A percentile compares a stretch with the other conserved stretches of the same genome.
phyloP scores from a whole-genome alignment of 2,888 invertebrate genomes.

The Dromius quadrimaculatus region DNA sequence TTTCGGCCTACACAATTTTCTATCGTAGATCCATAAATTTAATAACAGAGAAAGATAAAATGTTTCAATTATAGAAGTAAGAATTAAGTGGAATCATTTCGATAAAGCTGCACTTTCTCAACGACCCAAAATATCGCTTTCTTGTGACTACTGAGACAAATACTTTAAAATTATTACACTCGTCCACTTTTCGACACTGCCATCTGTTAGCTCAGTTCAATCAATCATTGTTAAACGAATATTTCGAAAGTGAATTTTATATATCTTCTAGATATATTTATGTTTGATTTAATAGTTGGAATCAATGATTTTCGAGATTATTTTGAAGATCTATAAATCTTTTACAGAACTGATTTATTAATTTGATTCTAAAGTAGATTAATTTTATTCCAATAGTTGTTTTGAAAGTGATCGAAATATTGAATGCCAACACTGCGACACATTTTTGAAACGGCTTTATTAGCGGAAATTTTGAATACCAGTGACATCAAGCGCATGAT shows the following conservation, averaged over 20 bases:
- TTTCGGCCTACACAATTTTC: constrained; percentile 27
- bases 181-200: constrained; percentile 24
- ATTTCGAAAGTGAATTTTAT: constrained; percentile 46
- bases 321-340: constrained; percentile 29
- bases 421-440: constrained; percentile 2
- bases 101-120: constrained; percentile 36
- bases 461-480: no score
- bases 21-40: constrained; percentile 22
- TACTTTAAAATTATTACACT: constrained; percentile 26
- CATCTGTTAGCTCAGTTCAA: constrained; percentile 29
- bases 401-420: constrained; percentile 26
- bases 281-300: constrained; percentile 6
- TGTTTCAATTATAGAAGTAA: constrained; percentile 34
- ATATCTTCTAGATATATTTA: constrained; percentile 18
- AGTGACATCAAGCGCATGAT: no score
- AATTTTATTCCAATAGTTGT: constrained; percentile 6
- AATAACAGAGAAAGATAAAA: constrained; percentile 24
- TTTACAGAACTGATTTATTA: constrained; percentile 31
- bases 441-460: constrained; percentile 17
- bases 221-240: constrained; percentile 36
- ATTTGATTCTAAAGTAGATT: constrained; percentile 6
- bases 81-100: constrained; percentile 5
- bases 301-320: constrained; percentile 25
- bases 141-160: constrained; percentile 29
- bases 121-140: constrained; percentile 29